A percentile compares a stretch with the other conserved stretches of the same genome.
phyloP scores from a whole-genome alignment of 2,113 vertebrate genomes.

The Smithornis capensis region DNA sequence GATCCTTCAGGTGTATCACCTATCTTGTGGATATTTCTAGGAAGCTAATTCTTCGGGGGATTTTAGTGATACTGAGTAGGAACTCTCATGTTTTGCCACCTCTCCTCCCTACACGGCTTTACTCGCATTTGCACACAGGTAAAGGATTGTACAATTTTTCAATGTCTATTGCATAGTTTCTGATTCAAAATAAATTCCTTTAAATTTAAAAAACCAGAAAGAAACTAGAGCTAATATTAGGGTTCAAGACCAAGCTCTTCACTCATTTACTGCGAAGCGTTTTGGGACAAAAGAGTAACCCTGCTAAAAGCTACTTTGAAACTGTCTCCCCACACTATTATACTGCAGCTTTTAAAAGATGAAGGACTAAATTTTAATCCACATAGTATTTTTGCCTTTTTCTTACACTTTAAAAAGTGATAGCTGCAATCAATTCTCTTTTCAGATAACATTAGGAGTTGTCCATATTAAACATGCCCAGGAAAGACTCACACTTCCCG shows the following conservation, averaged over 20 bases:
- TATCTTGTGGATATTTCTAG: not conserved
- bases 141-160: not conserved
- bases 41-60: rapidly evolving
- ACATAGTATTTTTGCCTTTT: not conserved
- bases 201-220: not conserved
- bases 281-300: not conserved
- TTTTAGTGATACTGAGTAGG: not conserved
- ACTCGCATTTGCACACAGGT: not conserved
- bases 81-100: rapidly evolving
- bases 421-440: not conserved
- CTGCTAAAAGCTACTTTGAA: not conserved
- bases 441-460: not conserved
- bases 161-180: not conserved
- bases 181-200: not conserved
- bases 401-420: not conserved
- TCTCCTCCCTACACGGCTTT: not conserved
- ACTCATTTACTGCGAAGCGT: not conserved
- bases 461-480: not conserved
- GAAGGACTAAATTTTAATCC: not conserved
- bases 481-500: not conserved
- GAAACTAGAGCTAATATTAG: not conserved
- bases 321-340: not conserved
- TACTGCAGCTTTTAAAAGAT: not conserved
- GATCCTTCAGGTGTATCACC: not conserved
- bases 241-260: not conserved